These are phyloP conservation scores for Drosophila insularis DNA, from an alignment of 1,140 invertebrate species.

Conservation along the genomic window DNA sequence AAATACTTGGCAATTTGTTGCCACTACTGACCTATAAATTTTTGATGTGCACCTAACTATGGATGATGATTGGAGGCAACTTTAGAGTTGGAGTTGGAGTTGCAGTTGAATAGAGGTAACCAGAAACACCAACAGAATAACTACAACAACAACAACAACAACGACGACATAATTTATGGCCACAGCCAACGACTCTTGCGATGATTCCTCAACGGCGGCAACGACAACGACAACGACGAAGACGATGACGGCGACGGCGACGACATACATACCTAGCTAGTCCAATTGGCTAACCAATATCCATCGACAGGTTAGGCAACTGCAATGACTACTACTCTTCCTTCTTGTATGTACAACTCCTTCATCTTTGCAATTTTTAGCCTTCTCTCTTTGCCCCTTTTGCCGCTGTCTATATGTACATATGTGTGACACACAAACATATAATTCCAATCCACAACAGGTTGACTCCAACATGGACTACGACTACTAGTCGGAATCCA, in stretches of 20 bases:
- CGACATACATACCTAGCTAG: slow-evolving; percentile 18
- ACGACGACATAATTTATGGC: slow-evolving; percentile 74
- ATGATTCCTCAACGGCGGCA: slow-evolving; percentile 31
- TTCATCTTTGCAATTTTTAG: not conserved
- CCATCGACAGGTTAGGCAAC: slow-evolving; percentile 73
- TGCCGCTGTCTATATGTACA: not conserved
- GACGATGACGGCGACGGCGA: slow-evolving; percentile 41
- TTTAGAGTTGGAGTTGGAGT: not conserved
- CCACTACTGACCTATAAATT: slow-evolving; percentile 82
- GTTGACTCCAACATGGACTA: not conserved
- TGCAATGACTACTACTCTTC: slow-evolving; percentile 28
- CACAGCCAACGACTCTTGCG: slow-evolving; percentile 40
- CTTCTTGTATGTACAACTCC: not conserved
- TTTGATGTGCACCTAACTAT: slow-evolving; percentile 74
- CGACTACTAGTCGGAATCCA: not conserved
- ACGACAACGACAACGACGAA: slow-evolving; percentile 32
- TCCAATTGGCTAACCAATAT: slow-evolving; percentile 47
- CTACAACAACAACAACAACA: slow-evolving; percentile 23
- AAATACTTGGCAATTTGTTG: slow-evolving; percentile 75
- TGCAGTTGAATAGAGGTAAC: not conserved
- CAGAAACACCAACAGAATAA: slow-evolving; percentile 1
- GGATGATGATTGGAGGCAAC: slow-evolving; percentile 44
- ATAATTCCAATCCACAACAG: slow-evolving; percentile 24
- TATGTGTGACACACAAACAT: slow-evolving; percentile 56
- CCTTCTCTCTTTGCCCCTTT: not conserved